phyloP scores from a whole-genome alignment of 2,113 vertebrate genomes.

The Mus pahari region DNA sequence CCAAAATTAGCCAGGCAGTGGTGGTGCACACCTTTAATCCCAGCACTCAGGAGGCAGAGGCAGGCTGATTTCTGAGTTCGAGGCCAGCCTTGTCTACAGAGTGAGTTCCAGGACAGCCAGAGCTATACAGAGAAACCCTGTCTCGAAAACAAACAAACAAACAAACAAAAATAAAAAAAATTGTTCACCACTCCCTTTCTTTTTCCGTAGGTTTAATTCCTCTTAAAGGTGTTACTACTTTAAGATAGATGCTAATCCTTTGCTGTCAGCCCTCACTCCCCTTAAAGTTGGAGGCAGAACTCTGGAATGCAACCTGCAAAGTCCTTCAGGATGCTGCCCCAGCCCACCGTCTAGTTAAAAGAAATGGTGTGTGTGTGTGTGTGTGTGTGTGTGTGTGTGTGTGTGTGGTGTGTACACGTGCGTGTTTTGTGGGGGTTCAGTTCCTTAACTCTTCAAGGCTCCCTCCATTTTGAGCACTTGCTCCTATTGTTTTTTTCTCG shows the following conservation, averaged over 20 bases:
- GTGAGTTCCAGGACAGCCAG: no score
- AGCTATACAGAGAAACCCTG: no score
- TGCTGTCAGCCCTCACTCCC: not conserved
- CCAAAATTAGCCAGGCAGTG: not conserved
- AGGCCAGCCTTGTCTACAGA: no score
- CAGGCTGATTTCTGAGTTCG: no score
- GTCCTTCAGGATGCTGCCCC: not conserved
- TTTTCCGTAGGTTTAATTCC: not conserved
- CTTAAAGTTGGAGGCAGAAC: not conserved
- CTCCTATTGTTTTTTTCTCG: not conserved
- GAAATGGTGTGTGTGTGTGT: not conserved
- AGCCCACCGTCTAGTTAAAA: not conserved
- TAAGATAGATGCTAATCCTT: not conserved
- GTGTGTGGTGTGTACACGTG: not conserved
- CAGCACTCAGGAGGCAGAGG: no score
- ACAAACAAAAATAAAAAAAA: not conserved
- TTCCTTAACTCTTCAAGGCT: conserved; percentile 3
- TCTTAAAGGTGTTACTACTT: not conserved
- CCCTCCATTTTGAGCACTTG: not conserved
- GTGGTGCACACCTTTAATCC: no score
- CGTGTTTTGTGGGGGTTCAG: not conserved
- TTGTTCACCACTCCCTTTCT: not conserved
- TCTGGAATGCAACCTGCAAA: not conserved
- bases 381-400: not conserved
- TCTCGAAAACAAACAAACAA: no score